Evolutionary conservation across 2,888 invertebrate genomes (phyloP).

Genomic region (Agrotis puta): DNA sequence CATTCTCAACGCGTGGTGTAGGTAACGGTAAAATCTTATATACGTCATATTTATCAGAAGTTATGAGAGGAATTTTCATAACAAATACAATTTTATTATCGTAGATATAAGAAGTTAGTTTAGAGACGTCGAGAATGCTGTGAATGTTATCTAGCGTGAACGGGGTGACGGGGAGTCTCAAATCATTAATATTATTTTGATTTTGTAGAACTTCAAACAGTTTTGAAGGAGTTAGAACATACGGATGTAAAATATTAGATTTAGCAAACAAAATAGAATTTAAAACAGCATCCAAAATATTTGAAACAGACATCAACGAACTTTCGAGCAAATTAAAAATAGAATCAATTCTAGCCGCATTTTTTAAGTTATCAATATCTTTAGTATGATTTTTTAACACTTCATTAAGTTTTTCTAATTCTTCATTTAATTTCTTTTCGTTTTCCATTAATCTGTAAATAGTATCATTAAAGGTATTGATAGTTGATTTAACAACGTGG

Average conservation of each 20-base stretch:
- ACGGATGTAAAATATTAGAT: constrained; percentile 45
- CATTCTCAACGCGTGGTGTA: constrained; percentile 12
- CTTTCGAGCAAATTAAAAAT: constrained; percentile 40
- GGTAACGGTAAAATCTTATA: constrained; percentile 42
- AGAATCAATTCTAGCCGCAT: constrained; percentile 39
- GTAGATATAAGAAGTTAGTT: constrained; percentile 41
- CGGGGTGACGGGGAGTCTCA: constrained; percentile 15
- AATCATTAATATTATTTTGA: constrained; percentile 14
- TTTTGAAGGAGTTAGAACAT: constrained; percentile 27
- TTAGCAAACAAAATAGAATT: constrained; percentile 45
- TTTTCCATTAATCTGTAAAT: constrained; percentile 31
- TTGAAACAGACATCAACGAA: constrained; percentile 40
- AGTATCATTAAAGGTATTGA: constrained; percentile 38
- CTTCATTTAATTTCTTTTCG: constrained; percentile 28
- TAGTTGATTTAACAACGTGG: constrained; percentile 20
- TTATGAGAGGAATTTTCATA: constrained; percentile 35
- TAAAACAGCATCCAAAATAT: constrained; percentile 42
- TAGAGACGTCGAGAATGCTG: constrained; percentile 36
- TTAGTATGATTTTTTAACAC: not conserved
- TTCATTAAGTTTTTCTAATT: constrained; percentile 30
- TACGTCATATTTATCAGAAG: constrained; percentile 25
- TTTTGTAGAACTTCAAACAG: constrained; percentile 28
- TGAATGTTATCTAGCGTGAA: constrained; percentile 35
- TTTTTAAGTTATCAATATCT: constrained; percentile 23
- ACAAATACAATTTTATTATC: constrained; percentile 44